Conservation (phyloP, 92 coral and sea anemone species). For the Plumapathes pennacea region DNA sequence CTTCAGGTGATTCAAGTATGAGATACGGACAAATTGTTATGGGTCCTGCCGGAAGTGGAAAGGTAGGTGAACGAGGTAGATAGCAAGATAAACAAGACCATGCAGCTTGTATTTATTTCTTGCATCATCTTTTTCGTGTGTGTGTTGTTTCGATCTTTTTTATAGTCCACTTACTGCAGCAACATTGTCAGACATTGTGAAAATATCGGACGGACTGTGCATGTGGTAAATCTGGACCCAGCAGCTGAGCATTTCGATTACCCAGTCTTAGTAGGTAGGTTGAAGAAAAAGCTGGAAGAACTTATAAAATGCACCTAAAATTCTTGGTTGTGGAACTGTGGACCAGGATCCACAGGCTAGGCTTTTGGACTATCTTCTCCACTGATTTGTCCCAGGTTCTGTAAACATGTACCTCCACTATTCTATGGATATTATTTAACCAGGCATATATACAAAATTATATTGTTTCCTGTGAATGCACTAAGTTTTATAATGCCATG, state of each 20-base stretch:
- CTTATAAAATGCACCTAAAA: too few relatives aligned
- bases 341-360: too few relatives aligned
- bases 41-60: conserved; percentile 99
- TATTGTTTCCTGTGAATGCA: neutral
- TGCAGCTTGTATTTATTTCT: too few relatives aligned
- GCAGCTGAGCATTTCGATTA: conserved; percentile 98
- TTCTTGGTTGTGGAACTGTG: too few relatives aligned
- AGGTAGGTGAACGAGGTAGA: conserved; percentile 36
- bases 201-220: conserved; percentile 81
- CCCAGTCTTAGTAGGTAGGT: conserved; percentile 80
- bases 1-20: too few relatives aligned
- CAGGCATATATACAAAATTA: neutral
- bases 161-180: conserved; percentile 89
- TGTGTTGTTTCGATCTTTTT: neutral
- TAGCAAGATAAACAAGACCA: neutral
- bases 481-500: neutral
- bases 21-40: conserved; percentile 95
- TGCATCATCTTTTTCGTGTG: too few relatives aligned
- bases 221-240: conserved; percentile 94
- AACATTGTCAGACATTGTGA: conserved; percentile 89
- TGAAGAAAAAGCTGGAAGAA: too few relatives aligned
- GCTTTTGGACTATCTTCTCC: too few relatives aligned
- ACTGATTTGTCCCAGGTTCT: too few relatives aligned
- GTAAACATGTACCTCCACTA: too few relatives aligned
- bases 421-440: too few relatives aligned